Evolutionary conservation across 2,113 vertebrate species (phyloP).

Genomic region (Sapayoa aenigma): DNA sequence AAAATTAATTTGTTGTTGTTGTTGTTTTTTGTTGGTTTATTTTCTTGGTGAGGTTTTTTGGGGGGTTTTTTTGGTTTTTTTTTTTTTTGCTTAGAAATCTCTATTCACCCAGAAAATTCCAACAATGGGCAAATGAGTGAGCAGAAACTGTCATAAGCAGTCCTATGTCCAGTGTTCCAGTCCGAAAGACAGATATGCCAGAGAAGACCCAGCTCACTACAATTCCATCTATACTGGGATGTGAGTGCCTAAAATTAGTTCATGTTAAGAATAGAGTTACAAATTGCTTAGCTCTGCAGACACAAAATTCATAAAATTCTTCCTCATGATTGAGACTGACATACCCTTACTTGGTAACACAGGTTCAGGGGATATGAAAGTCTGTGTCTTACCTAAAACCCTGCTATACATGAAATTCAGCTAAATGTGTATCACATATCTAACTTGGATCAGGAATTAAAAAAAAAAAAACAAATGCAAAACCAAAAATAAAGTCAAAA

Average conservation of each 20-base stretch:
- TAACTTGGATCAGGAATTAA: neutral
- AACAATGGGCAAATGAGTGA: neutral
- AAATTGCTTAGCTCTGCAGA: neutral
- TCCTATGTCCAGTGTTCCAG: neutral
- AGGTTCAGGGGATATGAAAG: neutral
- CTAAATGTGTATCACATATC: neutral
- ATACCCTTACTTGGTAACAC: neutral
- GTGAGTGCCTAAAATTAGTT: constrained; percentile 3
- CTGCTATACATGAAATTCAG: neutral
- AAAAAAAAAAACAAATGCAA: neutral
- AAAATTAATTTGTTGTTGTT: neutral
- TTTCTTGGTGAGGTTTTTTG: too few species aligned
- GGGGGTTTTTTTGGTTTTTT: too few species aligned
- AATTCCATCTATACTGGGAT: neutral
- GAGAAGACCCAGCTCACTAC: neutral
- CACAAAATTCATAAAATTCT: neutral
- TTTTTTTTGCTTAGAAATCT: neutral
- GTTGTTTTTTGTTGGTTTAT: too few species aligned
- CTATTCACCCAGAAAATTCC: neutral
- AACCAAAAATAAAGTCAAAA: neutral
- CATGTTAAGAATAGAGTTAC: neutral
- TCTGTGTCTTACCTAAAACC: neutral
- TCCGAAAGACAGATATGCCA: neutral
- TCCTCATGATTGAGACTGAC: neutral
- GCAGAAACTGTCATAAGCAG: neutral